phyloP scores from a whole-genome alignment of 2,888 invertebrate species.

The Aelia acuminata region DNA sequence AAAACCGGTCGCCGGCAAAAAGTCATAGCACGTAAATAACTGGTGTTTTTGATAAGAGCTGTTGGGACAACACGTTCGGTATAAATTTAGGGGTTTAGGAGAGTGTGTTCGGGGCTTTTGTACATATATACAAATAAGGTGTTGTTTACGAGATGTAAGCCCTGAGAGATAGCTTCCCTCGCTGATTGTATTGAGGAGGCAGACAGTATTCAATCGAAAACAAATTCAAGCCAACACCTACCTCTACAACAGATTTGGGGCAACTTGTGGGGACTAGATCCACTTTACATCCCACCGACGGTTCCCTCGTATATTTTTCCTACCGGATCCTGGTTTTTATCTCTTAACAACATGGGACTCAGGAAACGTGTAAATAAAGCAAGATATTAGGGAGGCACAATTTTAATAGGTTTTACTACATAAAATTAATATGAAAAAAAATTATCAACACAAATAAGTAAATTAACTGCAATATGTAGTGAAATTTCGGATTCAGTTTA shows the following conservation, averaged over 20 bases:
- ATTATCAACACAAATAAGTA: too few relatives aligned
- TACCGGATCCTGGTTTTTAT: neutral
- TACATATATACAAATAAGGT: constrained; percentile 34
- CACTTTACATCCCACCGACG: neutral
- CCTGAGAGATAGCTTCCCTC: neutral
- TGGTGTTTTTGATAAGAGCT: neutral
- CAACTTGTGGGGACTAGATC: neutral
- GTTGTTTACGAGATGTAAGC: constrained; percentile 34
- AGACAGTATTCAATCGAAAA: constrained; percentile 6
- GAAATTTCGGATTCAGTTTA: too few relatives aligned
- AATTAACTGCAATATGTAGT: too few relatives aligned
- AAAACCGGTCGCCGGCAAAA: neutral
- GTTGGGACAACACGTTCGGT: neutral
- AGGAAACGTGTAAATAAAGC: neutral
- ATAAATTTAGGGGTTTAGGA: neutral
- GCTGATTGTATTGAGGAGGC: constrained; percentile 7
- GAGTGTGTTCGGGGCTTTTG: too few relatives aligned
- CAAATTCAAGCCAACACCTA: neutral
- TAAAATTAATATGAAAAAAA: too few relatives aligned
- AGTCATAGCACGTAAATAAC: constrained; percentile 29
- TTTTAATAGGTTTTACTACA: too few relatives aligned
- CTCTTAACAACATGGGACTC: neutral
- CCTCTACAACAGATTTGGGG: neutral
- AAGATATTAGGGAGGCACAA: neutral
- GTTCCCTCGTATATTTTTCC: neutral